Conservation (phyloP, 2,888 invertebrate species). For the Ecdyonurus torrentis region DNA sequence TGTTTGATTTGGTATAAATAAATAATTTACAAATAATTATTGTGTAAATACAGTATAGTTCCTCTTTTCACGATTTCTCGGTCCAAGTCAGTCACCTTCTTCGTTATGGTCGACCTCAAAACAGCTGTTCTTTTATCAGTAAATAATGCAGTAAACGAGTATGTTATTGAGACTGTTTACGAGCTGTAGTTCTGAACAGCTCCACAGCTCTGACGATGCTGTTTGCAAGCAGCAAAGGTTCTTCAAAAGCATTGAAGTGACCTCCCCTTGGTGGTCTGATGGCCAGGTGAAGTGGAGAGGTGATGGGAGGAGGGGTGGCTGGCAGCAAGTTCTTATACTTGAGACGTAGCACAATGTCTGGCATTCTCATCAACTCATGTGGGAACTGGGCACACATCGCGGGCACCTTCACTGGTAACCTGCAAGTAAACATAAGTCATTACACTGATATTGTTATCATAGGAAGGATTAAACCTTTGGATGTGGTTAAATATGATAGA, state of each 20-base stretch:
- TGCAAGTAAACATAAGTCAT: background rate
- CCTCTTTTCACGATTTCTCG: too few species aligned
- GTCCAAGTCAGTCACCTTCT: too few species aligned
- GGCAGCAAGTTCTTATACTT: background rate
- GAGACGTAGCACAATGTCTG: background rate
- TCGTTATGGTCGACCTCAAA: too few species aligned
- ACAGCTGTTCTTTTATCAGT: too few species aligned
- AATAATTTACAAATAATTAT: too few species aligned
- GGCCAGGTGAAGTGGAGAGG: constrained; percentile 16
- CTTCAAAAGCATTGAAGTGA: constrained; percentile 73
- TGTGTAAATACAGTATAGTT: too few species aligned
- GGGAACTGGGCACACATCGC: constrained; percentile 58
- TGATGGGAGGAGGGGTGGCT: background rate
- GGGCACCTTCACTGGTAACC: constrained; percentile 33
- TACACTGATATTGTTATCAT: too few species aligned
- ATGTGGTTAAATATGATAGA: too few species aligned
- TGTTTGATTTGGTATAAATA: too few species aligned
- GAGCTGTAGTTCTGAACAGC: background rate
- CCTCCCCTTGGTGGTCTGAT: constrained; percentile 50
- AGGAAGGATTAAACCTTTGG: too few species aligned
- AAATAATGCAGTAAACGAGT: too few species aligned
- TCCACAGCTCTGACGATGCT: constrained; percentile 47
- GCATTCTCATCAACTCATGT: constrained; percentile 35
- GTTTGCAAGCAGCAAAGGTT: constrained; percentile 48
- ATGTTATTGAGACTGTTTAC: too few species aligned